These are phyloP conservation scores for Scylla paramamosain DNA, from an alignment of 1,140 invertebrate genomes.

Conservation along the genomic window DNA sequence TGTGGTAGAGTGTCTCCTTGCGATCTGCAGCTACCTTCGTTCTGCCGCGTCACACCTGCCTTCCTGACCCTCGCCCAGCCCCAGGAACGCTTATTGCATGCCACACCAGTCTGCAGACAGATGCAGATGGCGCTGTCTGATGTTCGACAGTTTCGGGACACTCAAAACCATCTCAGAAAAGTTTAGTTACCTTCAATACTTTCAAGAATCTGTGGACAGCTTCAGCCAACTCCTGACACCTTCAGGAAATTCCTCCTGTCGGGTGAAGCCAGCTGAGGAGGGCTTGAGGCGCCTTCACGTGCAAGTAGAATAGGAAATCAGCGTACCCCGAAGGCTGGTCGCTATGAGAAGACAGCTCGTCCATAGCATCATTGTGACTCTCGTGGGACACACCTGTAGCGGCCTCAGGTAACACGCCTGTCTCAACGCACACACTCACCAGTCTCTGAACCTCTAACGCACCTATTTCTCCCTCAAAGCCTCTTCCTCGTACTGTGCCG, in stretches of 20 bases:
- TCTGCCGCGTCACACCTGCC: background rate
- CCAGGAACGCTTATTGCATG: background rate
- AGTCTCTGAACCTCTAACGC: too few relatives aligned
- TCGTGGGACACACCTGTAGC: slow-evolving; percentile 1
- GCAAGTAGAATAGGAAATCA: background rate
- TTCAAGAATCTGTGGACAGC: background rate
- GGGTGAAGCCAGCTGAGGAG: background rate
- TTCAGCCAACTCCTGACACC: background rate
- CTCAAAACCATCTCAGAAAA: background rate
- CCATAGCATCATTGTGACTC: background rate
- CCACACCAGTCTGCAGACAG: background rate
- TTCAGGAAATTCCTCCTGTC: background rate
- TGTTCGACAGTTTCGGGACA: background rate
- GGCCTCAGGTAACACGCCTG: background rate
- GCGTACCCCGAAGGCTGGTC: background rate
- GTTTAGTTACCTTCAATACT: background rate
- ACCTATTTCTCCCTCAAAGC: too few relatives aligned
- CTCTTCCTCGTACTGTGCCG: too few relatives aligned
- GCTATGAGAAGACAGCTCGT: background rate
- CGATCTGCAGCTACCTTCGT: background rate
- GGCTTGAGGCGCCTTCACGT: background rate
- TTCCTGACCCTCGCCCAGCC: background rate
- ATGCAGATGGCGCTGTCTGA: background rate
- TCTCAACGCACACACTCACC: too few relatives aligned
- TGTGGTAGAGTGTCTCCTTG: background rate